Percentiles rank a stretch among this genome's conserved stretches.
Conservation (phyloP, 2,113 vertebrate species). For the Epinephelus cyanopodus region DNA sequence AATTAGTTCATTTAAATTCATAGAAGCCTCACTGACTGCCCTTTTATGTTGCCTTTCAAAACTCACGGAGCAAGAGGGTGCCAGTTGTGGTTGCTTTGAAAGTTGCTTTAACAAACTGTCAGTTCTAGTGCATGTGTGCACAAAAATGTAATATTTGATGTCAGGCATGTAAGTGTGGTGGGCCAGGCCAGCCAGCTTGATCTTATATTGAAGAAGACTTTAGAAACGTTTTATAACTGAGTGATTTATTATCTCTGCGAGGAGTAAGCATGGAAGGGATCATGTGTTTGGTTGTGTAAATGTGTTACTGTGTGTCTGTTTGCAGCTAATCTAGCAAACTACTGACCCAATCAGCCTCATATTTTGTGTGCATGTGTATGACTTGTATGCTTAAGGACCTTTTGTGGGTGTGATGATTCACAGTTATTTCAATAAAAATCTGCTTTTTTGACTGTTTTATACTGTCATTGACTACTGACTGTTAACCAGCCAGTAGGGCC, state of each 20-base stretch:
- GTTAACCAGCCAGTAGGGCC: too few species aligned
- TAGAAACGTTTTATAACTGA: background rate
- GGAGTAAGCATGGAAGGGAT: too few species aligned
- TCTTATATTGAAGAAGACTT: background rate
- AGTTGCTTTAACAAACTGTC: background rate
- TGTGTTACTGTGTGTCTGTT: too few species aligned
- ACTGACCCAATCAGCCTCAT: too few species aligned
- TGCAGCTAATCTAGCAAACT: too few species aligned
- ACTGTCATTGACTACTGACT: too few species aligned
- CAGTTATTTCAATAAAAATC: too few species aligned
- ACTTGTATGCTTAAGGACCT: too few species aligned
- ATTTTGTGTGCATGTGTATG: too few species aligned
- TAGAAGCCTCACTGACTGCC: background rate
- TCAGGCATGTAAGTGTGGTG: background rate
- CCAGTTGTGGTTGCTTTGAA: background rate
- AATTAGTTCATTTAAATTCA: slow-evolving; percentile 38
- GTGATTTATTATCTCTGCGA: background rate
- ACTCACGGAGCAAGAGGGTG: background rate
- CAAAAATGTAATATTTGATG: background rate
- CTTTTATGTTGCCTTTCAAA: slow-evolving; percentile 12
- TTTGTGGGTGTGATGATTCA: too few species aligned
- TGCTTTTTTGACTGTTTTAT: too few species aligned
- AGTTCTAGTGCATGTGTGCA: background rate
- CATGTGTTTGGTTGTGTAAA: too few species aligned
- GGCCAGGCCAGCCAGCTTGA: background rate